Conservation (phyloP, 2,113 vertebrate genomes). For the Psilopogon haemacephalus region DNA sequence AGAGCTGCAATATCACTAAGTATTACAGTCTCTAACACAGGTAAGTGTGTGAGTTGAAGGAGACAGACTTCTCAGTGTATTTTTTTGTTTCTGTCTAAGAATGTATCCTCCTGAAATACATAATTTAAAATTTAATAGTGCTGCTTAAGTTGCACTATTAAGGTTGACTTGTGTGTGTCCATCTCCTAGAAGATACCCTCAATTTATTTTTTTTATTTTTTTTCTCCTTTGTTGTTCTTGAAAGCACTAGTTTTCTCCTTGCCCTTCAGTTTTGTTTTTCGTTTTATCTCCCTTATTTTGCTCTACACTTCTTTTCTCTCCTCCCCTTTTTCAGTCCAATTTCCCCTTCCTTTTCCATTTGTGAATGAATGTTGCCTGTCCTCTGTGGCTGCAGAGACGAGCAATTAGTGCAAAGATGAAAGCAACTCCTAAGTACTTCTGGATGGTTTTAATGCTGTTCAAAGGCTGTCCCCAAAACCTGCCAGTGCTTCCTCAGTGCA, state of each 20-base stretch:
- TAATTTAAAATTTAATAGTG: neutral
- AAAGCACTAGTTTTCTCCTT: neutral
- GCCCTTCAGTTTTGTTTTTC: neutral
- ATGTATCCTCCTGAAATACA: neutral
- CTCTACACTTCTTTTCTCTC: neutral
- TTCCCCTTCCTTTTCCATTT: neutral
- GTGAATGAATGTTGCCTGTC: fast-evolving
- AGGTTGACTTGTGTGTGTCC: neutral
- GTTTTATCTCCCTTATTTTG: neutral
- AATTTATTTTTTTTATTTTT: neutral
- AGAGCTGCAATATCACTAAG: neutral
- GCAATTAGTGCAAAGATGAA: neutral
- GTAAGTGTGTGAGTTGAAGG: neutral
- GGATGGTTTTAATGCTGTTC: neutral
- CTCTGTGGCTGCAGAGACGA: neutral
- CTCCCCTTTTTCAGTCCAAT: neutral
- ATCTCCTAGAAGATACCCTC: neutral
- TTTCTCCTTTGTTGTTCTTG: neutral
- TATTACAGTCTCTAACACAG: neutral
- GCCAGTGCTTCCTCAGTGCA: neutral
- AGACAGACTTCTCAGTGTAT: neutral
- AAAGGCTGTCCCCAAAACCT: neutral
- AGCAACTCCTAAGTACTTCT: neutral
- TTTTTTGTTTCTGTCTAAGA: neutral
- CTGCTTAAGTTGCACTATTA: neutral